Conservation (phyloP, 2,113 vertebrate species). For the Calidris pygmaea region DNA sequence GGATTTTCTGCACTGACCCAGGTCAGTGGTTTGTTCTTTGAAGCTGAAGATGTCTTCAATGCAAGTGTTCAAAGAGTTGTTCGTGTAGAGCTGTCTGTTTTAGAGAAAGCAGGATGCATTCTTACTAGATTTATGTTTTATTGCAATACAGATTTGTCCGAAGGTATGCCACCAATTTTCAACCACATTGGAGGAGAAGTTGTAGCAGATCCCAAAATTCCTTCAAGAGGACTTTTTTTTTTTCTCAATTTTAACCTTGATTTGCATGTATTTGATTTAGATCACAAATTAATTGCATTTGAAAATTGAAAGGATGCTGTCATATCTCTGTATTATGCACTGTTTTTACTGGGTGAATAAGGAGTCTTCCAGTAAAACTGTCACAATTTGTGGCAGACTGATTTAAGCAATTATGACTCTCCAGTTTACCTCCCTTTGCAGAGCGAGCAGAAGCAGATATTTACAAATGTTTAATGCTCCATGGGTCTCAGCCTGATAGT, state of each 20-base stretch:
- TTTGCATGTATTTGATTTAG: neutral
- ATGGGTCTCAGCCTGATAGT: neutral
- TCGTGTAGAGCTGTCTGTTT: neutral
- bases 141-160: neutral
- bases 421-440: neutral
- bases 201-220: neutral
- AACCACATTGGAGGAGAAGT: neutral
- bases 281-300: neutral
- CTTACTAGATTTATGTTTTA: neutral
- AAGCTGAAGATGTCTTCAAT: slow-evolving; percentile 1
- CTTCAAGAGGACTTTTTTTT: neutral
- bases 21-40: slow-evolving; percentile 26
- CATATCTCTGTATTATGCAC: neutral
- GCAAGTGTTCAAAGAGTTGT: neutral
- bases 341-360: neutral
- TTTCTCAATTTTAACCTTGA: neutral
- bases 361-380: neutral
- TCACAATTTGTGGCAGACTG: neutral
- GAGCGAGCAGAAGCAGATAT: neutral
- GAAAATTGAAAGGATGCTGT: neutral
- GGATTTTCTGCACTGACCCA: neutral
- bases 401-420: neutral
- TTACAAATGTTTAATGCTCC: neutral
- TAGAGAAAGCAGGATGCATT: neutral
- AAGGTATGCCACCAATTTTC: neutral